Evolutionary conservation across 2,113 vertebrate species (phyloP).

Genomic region (Peromyscus maniculatus): DNA sequence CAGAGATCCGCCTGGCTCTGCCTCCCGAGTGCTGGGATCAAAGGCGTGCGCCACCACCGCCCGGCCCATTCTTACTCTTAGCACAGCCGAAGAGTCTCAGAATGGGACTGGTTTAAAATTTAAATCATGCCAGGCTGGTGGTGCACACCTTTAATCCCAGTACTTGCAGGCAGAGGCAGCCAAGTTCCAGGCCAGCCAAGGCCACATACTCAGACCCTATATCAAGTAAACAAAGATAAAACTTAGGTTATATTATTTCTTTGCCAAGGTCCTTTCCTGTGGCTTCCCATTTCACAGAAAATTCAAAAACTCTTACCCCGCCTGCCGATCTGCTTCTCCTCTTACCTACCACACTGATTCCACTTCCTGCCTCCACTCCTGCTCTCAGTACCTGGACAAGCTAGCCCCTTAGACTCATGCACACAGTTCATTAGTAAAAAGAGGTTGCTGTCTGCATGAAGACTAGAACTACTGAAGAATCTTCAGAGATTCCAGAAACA

Average conservation of each 20-base stretch:
- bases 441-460: not conserved
- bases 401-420: not conserved
- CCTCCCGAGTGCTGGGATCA: no score
- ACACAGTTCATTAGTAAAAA: not conserved
- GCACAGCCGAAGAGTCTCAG: slow-evolving; percentile 16
- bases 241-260: not conserved
- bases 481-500: not conserved
- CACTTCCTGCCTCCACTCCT: not conserved
- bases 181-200: not conserved
- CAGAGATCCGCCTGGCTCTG: no score
- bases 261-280: not conserved
- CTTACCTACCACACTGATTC: not conserved
- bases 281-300: slow-evolving; percentile 1
- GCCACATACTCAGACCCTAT: not conserved
- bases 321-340: not conserved
- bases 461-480: not conserved
- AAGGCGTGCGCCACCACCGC: no score
- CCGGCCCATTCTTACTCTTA: not conserved
- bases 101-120: slow-evolving; percentile 33
- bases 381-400: not conserved
- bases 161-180: not conserved
- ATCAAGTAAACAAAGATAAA: not conserved
- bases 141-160: not conserved
- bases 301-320: not conserved
- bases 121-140: not conserved